Evolutionary conservation across 2,113 vertebrate genomes (phyloP).

Genomic region (Pandion haliaetus): DNA sequence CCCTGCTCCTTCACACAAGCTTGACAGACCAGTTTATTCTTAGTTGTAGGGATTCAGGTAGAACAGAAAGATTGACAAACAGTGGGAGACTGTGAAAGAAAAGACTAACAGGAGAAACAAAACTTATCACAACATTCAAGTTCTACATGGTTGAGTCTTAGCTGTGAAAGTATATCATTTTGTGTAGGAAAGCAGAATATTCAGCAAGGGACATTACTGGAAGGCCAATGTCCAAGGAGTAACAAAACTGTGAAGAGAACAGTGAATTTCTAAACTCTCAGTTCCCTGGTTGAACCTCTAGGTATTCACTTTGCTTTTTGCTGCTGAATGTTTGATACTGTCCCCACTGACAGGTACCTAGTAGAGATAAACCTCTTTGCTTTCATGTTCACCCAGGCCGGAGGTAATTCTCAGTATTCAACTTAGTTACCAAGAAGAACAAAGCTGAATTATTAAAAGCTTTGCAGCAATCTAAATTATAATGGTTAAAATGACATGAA

Average conservation of each 20-base stretch:
- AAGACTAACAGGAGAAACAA: neutral
- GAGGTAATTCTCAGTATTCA: neutral
- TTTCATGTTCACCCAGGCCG: neutral
- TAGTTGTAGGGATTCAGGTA: neutral
- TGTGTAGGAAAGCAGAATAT: neutral
- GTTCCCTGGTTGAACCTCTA: neutral
- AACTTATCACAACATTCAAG: neutral
- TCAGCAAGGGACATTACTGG: neutral
- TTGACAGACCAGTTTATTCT: neutral
- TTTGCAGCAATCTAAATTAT: neutral
- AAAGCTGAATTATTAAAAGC: neutral
- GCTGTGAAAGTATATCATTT: neutral
- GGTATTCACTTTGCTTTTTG: neutral
- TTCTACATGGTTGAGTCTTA: neutral
- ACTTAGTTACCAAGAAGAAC: neutral
- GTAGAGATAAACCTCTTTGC: neutral
- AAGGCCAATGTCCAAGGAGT: neutral
- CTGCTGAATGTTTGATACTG: neutral
- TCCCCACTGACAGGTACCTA: neutral
- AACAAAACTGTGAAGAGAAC: neutral
- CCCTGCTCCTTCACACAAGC: neutral
- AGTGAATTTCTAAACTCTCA: neutral
- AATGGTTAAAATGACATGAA: neutral
- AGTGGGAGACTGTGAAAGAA: neutral
- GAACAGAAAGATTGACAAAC: neutral